phyloP scores from a whole-genome alignment of 30 jellyfish, hydroid and myxozoan species.

The Cassiopea xamachana region DNA sequence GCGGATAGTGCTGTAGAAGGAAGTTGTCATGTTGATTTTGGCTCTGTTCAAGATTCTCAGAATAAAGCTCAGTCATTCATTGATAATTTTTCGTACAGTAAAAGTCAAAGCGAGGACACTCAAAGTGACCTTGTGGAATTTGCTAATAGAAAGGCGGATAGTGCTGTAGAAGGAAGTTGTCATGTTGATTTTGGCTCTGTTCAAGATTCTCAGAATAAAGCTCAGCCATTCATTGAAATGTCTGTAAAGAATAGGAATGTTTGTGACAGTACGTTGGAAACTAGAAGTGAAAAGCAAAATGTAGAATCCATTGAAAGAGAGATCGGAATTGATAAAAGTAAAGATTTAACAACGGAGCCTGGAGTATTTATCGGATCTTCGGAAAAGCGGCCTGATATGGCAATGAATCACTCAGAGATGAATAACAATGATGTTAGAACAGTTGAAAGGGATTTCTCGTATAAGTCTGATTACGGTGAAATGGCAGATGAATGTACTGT shows the following conservation, averaged over 20 bases:
- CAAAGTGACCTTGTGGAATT: background rate
- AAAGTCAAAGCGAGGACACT: too few relatives aligned
- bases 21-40: background rate
- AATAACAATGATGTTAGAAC: conserved; percentile 23
- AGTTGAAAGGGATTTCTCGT: conserved; percentile 20
- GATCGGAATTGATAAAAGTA: background rate
- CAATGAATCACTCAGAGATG: conserved; percentile 18
- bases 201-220: background rate
- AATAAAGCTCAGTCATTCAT: background rate
- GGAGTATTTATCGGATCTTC: background rate
- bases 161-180: background rate
- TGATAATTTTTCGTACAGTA: too few relatives aligned
- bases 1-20: background rate
- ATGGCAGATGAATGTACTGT: conserved; percentile 44
- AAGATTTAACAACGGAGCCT: background rate
- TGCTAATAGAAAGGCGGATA: background rate
- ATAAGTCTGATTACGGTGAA: conserved; percentile 36
- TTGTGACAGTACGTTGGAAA: background rate
- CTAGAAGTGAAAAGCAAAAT: background rate
- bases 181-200: background rate
- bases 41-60: background rate
- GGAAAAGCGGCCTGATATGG: background rate
- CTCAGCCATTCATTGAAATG: background rate
- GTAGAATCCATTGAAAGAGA: background rate
- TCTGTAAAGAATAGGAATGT: background rate